A percentile compares a stretch with the other conserved stretches of the same genome.
phyloP scores from a whole-genome alignment of 37 sponge, comb jelly and placozoan species.

The Haliclona indistincta region DNA sequence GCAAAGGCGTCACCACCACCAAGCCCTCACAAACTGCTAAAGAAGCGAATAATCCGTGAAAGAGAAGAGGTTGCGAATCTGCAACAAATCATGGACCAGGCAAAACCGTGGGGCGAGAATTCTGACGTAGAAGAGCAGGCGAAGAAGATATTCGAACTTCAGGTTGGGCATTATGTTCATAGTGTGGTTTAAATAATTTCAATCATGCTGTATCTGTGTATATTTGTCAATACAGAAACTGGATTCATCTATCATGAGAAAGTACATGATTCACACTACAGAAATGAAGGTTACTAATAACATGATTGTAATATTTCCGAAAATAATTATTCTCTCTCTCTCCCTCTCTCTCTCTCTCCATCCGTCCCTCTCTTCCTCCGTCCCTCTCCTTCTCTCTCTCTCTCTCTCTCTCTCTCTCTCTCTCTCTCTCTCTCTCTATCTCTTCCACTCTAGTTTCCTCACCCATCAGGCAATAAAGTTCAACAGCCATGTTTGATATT shows the following conservation, averaged over 20 bases:
- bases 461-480: background rate
- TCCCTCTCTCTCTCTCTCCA: slow-evolving; percentile 19
- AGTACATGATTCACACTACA: slow-evolving; percentile 7
- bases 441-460: slow-evolving; percentile 23
- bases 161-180: background rate
- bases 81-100: too few relatives aligned
- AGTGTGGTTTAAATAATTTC: too few relatives aligned
- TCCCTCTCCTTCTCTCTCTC: slow-evolving; percentile 11
- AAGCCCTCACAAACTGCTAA: too few relatives aligned
- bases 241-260: background rate
- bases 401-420: background rate
- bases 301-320: too few relatives aligned
- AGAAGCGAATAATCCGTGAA: too few relatives aligned
- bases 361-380: slow-evolving; percentile 8
- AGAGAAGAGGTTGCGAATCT: too few relatives aligned
- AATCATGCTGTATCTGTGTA: background rate
- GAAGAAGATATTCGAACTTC: slow-evolving; percentile 7
- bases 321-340: slow-evolving; percentile 14
- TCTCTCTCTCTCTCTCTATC: background rate
- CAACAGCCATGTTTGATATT: slow-evolving; percentile 34
- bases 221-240: background rate
- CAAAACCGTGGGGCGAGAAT: slow-evolving; percentile 9
- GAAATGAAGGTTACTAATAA: slow-evolving; percentile 1
- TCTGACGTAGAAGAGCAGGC: background rate
- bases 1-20: too few relatives aligned